Evolutionary conservation across 2,888 invertebrate genomes (phyloP), one percentile per base, ranked within the genome.

Genomic region (Dasysyrphus albostriatus): DNA sequence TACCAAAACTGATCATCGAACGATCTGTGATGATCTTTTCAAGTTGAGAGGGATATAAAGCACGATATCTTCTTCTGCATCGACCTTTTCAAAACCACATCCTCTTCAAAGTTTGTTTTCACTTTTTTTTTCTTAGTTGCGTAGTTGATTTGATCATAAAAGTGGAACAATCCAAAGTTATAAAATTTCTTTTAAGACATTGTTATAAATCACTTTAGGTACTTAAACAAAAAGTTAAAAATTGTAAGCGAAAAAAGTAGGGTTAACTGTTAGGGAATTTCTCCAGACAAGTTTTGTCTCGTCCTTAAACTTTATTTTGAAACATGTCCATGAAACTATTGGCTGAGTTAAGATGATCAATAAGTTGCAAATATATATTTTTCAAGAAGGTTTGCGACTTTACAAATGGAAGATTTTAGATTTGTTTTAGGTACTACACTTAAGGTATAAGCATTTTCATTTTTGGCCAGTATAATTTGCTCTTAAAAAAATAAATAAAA

Each of bases 21-120:
- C 47, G 76, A 72, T 72, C 77, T 51, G 32, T 58, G 78, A 70
- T 72, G 78, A 78, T 78, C 72, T 72, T 32, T 54, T 29, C 44
- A 49, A 69, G n/a, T 12, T 5, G n/a, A 32, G 5, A 19, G 6
- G 12, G 12, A 7, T 12, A 24, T 24, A 19, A 5, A 69, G 42
- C 16, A 42, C 54, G 42, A 37, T 34, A 56, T 61, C 67, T 56
- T 51, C n/a, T 65, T 65, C 3, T 44, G n/a, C 2, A 29, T 32
- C n/a, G 44, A 51, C 49, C 51, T 67, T 42, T 61, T 14, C 24
- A 39, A 69, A 69, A 65, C 70, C 78, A 12, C 70, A 70, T 61
- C 59, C 56, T 59, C 19, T 49, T 65, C 9, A 47, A 39, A n/a
- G 1, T 54, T 37, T 63, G 14, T 63, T n/a, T 39, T n/a, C 12